phyloP scores from a whole-genome alignment of 2,797 vertebrate genomes.

The Austrolebias charrua region DNA sequence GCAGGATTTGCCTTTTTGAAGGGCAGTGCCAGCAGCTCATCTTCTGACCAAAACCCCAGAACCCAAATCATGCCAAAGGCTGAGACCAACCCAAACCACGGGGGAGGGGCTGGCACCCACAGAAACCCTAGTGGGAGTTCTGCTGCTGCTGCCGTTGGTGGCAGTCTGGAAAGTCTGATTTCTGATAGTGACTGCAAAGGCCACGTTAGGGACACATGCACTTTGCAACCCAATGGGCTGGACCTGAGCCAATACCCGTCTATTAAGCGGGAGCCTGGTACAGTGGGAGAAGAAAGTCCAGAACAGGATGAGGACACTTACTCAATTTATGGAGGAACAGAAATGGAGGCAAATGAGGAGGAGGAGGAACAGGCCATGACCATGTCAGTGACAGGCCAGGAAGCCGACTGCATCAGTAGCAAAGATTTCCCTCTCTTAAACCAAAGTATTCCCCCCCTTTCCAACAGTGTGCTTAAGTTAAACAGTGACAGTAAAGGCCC shows the following conservation, averaged over 20 bases:
- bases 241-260: constrained; percentile 81
- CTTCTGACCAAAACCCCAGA: constrained; percentile 92
- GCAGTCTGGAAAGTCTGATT: constrained; percentile 91
- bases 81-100: constrained; percentile 93
- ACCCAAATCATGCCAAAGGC: constrained; percentile 99
- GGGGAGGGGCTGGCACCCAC: constrained; percentile 89
- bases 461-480: constrained; percentile 99
- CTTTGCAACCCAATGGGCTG: constrained; percentile 92
- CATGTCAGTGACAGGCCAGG: constrained; percentile 84
- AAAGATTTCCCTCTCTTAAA: constrained; percentile 99
- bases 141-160: constrained; percentile 90
- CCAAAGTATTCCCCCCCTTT: constrained; percentile 99
- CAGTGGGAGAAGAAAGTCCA: constrained; percentile 75
- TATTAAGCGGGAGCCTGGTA: constrained; percentile 91
- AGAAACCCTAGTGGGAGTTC: constrained; percentile 90
- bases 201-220: constrained; percentile 86
- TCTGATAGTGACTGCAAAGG: constrained; percentile 94
- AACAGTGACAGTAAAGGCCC: constrained; percentile 88
- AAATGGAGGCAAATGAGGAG: constrained; percentile 75
- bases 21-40: constrained; percentile 90
- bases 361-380: constrained; percentile 84
- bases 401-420: constrained; percentile 93
- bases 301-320: constrained; percentile 87
- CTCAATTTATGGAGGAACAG: constrained; percentile 83
- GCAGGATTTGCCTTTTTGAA: constrained; percentile 98